Evolutionary conservation across 2,797 vertebrate genomes (phyloP), one percentile per base, ranked within the genome.

Genomic region (Rhodeus uyekii): DNA sequence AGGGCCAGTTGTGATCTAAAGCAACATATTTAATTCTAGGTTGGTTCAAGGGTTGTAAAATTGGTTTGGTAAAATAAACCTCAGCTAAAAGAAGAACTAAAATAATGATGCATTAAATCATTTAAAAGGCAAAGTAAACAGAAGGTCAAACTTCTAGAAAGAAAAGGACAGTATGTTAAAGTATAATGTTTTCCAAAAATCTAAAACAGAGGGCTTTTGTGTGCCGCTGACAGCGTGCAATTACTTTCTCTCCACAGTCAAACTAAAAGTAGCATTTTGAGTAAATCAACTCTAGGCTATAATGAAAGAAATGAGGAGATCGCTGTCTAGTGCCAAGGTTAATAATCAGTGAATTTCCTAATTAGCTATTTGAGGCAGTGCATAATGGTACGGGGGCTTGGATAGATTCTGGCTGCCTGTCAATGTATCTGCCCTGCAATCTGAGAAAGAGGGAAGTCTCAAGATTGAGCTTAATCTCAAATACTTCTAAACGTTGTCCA

Each of bases 321-420:
- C 85, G 87, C 89, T 89, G 80, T 74, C 38, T 71, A 90, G 90
- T 78, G 87, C 69, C 84, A 88, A 73, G 71, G 90, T 89, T 91
- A 92, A 91, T 93, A 92, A 94, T 93, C 89, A 91, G 88, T 88
- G 55, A 55, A 19, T 80, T 87, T 84, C 58, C 83, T 91, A 91
- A 92, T 93, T 89, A 92, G 89, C 87, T 87, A 85, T 38, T 46
- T 18, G 74, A 84, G 60, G 71, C 83, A 39, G 5, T 86, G 88
- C 88, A 89, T 91, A 74, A 78, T 78, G 74, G 60, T 63, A 53
- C 0, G 8, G 8, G 50, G 53, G 53, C 9, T 8, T 2, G 32
- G 29, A 38, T 5, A 10, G 32, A 8, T 19, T 67, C 24, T 61
- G 50, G 65, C 53, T 78, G 61, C 5, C 27, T 44, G 38, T 55